Evolutionary conservation across 1,140 invertebrate species (phyloP), one percentile per base, ranked within the genome.

Genomic region (Zaprionus lachaisei): DNA sequence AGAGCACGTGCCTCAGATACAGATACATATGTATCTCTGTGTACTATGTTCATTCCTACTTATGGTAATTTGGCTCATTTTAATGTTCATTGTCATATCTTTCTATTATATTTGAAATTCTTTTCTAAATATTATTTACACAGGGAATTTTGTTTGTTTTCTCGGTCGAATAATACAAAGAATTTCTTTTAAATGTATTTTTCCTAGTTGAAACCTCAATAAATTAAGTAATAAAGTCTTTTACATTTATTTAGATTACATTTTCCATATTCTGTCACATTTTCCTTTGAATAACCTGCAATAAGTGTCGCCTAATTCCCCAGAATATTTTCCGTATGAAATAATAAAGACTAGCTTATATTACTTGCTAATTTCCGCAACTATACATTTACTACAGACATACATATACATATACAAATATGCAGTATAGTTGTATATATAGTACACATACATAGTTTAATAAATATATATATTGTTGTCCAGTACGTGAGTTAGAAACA

Each of bases 401-500:
- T 51, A 51, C 4, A 22, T 20, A 51, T 51, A 41, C 15, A 9
- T 7, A 9, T 41, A 41, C 5, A 41, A 0, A 15, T 15, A 41
- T 41, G 15, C n/a, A 15, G 5, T n/a, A 15, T 41, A 15, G 1
- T 2, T 41, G 14, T 41, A 6, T n/a, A 34, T 34, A 34, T 34
- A 34, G 9, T 34, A 34, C 9, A 34, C 9, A 9, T 31, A 34
- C 9, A 9, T 31, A 34, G 31, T 34, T 17, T 47, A 4, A 6
- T 47, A 26, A 4, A 15, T 31, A 26, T 6, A n/a, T 56, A 56
- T 51, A 14, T 4, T 5, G 3, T 5, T 22, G 47, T 17, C 1
- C 5, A 49, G 47, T 51, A 51, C 47, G 47, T 51, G 47, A 51
- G 4, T 37, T 37, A 28, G 58, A 44, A 41, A 54, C 17, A 37